Conservation (phyloP, 1,140 invertebrate species). For the Lepidotrigona ventralis region DNA sequence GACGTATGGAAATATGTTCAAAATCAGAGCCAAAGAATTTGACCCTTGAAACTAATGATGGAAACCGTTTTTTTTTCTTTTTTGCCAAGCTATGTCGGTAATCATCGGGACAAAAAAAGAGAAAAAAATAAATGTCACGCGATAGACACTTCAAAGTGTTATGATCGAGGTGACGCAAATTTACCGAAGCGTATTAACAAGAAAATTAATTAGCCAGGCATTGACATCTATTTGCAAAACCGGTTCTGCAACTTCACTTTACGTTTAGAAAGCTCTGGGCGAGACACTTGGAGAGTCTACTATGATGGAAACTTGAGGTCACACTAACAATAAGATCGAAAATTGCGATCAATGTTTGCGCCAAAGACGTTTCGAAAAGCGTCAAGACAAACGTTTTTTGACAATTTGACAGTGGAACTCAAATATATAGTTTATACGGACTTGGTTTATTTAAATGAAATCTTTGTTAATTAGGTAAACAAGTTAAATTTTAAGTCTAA, state of each 20-base stretch:
- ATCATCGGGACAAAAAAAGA: too few species aligned
- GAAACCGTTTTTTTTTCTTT: too few species aligned
- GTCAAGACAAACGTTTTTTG: neutral
- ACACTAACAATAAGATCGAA: too few species aligned
- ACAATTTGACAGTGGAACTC: too few species aligned
- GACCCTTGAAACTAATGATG: too few species aligned
- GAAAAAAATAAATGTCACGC: neutral
- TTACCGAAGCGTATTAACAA: neutral
- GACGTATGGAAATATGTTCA: too few species aligned
- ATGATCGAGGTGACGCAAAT: neutral
- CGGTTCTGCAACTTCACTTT: slow-evolving; percentile 14
- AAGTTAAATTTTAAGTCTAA: too few species aligned
- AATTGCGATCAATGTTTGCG: neutral
- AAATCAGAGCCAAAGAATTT: too few species aligned
- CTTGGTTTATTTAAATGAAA: too few species aligned
- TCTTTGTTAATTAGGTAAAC: too few species aligned
- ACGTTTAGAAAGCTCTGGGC: neutral
- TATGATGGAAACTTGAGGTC: neutral
- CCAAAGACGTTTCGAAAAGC: neutral
- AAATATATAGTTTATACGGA: too few species aligned
- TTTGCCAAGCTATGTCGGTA: too few species aligned
- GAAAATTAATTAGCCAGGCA: slow-evolving; percentile 11
- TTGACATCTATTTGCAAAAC: neutral
- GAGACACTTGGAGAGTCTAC: neutral
- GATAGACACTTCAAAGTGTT: neutral